Conservation (phyloP, 2,888 invertebrate genomes). For the Baronia brevicornis region DNA sequence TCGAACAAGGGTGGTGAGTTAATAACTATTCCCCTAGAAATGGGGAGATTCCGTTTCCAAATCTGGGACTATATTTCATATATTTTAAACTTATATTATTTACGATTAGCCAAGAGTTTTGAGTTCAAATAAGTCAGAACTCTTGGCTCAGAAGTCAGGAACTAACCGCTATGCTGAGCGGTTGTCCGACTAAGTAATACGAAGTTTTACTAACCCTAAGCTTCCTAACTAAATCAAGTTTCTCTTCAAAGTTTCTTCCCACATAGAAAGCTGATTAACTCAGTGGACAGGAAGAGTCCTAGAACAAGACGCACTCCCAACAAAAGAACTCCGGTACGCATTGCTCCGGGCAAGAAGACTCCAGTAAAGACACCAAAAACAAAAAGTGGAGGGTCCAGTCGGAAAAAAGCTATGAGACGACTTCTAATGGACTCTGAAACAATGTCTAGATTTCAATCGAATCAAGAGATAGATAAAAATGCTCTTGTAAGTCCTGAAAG, state of each 20-base stretch:
- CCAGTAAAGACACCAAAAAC: constrained; percentile 72
- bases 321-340: constrained; percentile 54
- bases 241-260: constrained; percentile 61
- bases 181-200: too few relatives aligned
- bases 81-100: not conserved
- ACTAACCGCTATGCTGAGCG: too few relatives aligned
- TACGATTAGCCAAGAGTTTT: not conserved
- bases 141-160: too few relatives aligned
- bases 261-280: constrained; percentile 63
- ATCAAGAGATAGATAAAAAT: constrained; percentile 79
- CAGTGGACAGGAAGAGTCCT: constrained; percentile 62
- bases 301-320: constrained; percentile 68
- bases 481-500: constrained; percentile 83
- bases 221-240: constrained; percentile 15
- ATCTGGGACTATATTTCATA: too few relatives aligned
- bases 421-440: constrained; percentile 57
- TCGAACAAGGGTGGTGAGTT: too few relatives aligned
- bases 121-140: constrained; percentile 16
- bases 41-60: too few relatives aligned
- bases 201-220: too few relatives aligned
- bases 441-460: constrained; percentile 48
- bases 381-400: constrained; percentile 78
- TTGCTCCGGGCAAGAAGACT: constrained; percentile 71
- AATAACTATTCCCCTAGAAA: too few relatives aligned
- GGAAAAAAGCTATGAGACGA: constrained; percentile 72